These are phyloP conservation scores for Mycetomoellerius zeteki DNA, from an alignment of 1,140 invertebrate species.

Conservation along the genomic window DNA sequence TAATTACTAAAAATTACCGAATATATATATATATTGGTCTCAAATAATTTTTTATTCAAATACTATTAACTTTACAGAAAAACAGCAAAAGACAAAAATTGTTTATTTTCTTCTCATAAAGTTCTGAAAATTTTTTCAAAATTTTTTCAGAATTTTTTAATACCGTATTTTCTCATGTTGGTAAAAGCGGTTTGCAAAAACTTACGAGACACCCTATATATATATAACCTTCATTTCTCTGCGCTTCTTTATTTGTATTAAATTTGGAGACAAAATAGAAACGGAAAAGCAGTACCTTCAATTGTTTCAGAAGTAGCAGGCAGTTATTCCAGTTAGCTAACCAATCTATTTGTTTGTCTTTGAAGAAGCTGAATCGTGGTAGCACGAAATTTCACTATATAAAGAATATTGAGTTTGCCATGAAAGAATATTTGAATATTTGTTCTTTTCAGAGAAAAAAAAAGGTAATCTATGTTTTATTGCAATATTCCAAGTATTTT, in stretches of 20 bases:
- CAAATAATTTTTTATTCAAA: no score
- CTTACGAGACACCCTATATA: no score
- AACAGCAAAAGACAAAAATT: no score
- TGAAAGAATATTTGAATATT: constrained; percentile 74
- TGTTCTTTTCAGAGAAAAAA: constrained; percentile 75
- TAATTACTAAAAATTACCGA: no score
- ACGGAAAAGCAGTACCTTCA: neutral
- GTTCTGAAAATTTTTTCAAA: no score
- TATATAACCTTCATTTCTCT: neutral
- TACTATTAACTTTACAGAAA: no score
- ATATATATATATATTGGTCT: no score
- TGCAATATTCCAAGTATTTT: neutral
- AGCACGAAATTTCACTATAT: constrained; percentile 46
- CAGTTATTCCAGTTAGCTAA: constrained; percentile 56
- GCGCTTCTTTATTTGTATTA: neutral
- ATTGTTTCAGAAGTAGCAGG: constrained; percentile 11
- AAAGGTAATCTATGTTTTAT: constrained; percentile 73
- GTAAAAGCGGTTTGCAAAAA: no score
- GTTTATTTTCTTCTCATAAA: no score
- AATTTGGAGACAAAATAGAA: constrained; percentile 33
- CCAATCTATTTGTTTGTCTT: constrained; percentile 28
- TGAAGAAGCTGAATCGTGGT: constrained; percentile 50
- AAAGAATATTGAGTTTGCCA: constrained; percentile 76
- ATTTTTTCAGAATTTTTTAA: no score
- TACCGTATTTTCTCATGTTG: no score